phyloP scores from a whole-genome alignment of 2,113 vertebrate species.

The Drymodes brunneopygia region DNA sequence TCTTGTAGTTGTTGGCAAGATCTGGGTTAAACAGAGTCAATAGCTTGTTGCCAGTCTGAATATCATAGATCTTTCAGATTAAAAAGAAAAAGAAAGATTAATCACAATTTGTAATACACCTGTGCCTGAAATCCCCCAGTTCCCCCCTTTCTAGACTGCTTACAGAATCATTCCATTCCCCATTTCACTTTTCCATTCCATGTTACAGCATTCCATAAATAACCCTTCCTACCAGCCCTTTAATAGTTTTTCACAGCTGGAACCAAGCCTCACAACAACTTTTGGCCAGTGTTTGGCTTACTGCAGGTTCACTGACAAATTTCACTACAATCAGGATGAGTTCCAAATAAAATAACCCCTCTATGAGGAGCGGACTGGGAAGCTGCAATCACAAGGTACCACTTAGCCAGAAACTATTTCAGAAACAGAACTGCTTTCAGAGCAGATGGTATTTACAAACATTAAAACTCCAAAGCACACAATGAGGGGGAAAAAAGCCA shows the following conservation, averaged over 20 bases:
- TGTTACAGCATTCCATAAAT: neutral
- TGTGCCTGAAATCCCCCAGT: neutral
- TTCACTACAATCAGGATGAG: neutral
- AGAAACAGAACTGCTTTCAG: neutral
- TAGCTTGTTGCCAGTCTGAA: conserved; percentile 95
- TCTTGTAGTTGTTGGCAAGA: conserved; percentile 99
- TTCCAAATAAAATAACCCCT: neutral
- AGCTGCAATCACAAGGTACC: neutral
- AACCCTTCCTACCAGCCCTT: neutral
- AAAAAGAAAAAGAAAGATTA: conserved; percentile 63
- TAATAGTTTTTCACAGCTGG: neutral
- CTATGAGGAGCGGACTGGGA: neutral
- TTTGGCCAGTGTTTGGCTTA: neutral
- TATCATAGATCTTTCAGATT: conserved; percentile 93
- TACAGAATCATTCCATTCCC: neutral
- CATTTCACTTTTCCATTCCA: neutral
- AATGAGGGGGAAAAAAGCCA: neutral
- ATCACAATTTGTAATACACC: conserved; percentile 41
- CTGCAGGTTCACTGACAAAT: neutral
- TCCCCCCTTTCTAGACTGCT: neutral
- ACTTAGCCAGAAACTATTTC: neutral
- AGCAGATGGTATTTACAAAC: conserved; percentile 14
- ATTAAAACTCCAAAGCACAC: neutral
- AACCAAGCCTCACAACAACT: neutral
- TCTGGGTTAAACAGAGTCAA: conserved; percentile 98